Percentiles rank a stretch among this genome's conserved stretches.
Conservation (phyloP, 2,797 vertebrate species). For the Tenualosa thibaudeaui region DNA sequence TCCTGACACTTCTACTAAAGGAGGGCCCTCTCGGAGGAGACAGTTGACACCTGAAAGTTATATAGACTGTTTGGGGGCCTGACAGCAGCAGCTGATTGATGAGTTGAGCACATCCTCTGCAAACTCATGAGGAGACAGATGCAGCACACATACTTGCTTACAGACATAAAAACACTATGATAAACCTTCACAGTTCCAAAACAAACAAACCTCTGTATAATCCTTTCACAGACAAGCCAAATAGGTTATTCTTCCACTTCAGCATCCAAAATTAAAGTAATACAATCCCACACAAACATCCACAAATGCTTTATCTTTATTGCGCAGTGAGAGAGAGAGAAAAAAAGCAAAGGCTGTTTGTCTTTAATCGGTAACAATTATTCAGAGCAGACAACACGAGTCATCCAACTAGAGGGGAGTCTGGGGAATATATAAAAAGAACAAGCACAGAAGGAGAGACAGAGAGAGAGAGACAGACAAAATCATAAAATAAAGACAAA, state of each 20-base stretch:
- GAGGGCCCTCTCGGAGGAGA: not conserved
- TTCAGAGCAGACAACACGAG: conserved; percentile 65
- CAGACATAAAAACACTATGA: not conserved
- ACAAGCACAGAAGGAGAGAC: not conserved
- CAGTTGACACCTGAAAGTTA: not conserved
- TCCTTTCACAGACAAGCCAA: not conserved
- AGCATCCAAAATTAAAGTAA: not conserved
- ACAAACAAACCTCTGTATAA: not conserved
- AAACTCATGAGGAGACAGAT: not conserved
- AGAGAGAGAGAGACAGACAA: not conserved
- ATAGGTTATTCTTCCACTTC: not conserved
- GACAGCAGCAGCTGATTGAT: not conserved
- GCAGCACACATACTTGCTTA: not conserved
- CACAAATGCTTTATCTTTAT: conserved; percentile 8
- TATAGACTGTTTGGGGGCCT: not conserved
- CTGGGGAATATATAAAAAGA: conserved; percentile 30
- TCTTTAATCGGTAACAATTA: conserved; percentile 72
- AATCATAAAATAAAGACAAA: not conserved
- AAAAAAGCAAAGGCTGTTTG: conserved; percentile 7
- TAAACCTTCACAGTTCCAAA: not conserved
- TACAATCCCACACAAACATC: conserved; percentile 10
- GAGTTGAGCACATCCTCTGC: not conserved
- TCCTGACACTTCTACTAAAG: not conserved
- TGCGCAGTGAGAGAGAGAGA: not conserved
- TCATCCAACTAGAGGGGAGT: conserved; percentile 10